Base-by-base conservation (phyloP, 2,113 vertebrate species). In the Lycaon pictus region DNA sequence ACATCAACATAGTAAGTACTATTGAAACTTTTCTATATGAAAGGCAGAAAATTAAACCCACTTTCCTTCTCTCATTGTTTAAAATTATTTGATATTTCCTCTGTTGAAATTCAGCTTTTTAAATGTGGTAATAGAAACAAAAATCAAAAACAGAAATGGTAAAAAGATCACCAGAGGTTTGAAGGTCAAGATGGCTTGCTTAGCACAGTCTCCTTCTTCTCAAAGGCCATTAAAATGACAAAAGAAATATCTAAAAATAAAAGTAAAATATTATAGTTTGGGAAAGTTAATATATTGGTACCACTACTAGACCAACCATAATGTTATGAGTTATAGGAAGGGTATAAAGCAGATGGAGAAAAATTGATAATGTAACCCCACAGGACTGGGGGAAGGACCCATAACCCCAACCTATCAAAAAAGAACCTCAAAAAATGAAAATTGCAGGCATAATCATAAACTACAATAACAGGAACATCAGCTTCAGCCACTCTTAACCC, bases 31-130 rank as follows among this genome's bases (percentile, higher is more conserved):
- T 88, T 5, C 20, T 67, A 7, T 60, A 91, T n/a, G 71, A 93
- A 90, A 93, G 25, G 19, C 2, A 72, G 29, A 92, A 53, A 96
- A 69, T 37, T n/a, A 97, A 93, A 51, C n/a, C 4, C 12, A 62
- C 58, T 48, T 89, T 72, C 60, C 12, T 65, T 79, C 72, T 25
- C 25, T 65, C 35, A 86, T 62, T 97, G 88, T 79, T 27, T 89
- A 71, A 4, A 2, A 1, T 90, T 76, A 10, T 84, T 86, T 84
- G 67, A 67, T 83, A 63, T 77, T 92, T 91, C 11, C 22, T 83
- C 29, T 95, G 51, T 63, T 92, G 6, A 35, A 63, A 5, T 58
- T 81, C 17, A 86, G 37, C 16, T 74, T 96, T 90, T 72, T 84
- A 84, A 63, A 65, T 63, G 27, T 74, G 23, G 13, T 35, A 87